phyloP scores from a whole-genome alignment of 2,888 invertebrate genomes.

The Perdita meconis region DNA sequence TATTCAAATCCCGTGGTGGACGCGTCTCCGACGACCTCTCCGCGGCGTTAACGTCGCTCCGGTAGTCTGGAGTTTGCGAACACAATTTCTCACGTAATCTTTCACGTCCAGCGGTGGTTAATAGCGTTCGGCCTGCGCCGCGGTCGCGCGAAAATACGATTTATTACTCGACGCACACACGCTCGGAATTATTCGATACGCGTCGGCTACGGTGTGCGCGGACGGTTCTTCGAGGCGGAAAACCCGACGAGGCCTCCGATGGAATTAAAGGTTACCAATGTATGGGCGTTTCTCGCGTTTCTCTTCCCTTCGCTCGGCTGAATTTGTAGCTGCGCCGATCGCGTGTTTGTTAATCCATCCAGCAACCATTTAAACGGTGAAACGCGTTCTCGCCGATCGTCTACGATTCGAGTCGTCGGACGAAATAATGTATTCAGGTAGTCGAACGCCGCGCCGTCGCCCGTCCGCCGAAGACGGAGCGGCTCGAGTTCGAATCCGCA shows the following conservation, averaged over 20 bases:
- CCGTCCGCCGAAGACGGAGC: too few species aligned
- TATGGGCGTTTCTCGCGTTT: slow-evolving; percentile 18
- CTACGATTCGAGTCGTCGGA: too few species aligned
- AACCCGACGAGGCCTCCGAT: slow-evolving; percentile 1
- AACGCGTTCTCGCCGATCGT: neutral
- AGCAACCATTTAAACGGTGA: neutral
- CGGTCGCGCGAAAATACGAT: slow-evolving; percentile 36
- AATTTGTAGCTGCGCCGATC: slow-evolving; percentile 3
- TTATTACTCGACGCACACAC: slow-evolving; percentile 34
- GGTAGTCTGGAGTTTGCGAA: neutral
- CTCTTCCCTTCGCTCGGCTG: neutral
- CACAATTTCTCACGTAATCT: slow-evolving; percentile 48
- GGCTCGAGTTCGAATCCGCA: slow-evolving; percentile 16
- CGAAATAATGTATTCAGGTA: slow-evolving; percentile 15
- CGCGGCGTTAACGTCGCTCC: neutral
- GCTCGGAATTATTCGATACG: slow-evolving; percentile 39
- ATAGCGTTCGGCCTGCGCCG: slow-evolving; percentile 31
- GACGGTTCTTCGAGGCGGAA: slow-evolving; percentile 19
- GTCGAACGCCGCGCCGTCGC: neutral
- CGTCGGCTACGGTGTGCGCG: slow-evolving; percentile 40
- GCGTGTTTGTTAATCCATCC: slow-evolving; percentile 14
- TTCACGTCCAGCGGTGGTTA: slow-evolving; percentile 32
- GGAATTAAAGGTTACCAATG: slow-evolving; percentile 24
- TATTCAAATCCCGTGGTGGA: neutral
- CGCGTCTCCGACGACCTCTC: neutral